Conservation (phyloP, 2,888 invertebrate genomes). For the Eristalis tenax region DNA sequence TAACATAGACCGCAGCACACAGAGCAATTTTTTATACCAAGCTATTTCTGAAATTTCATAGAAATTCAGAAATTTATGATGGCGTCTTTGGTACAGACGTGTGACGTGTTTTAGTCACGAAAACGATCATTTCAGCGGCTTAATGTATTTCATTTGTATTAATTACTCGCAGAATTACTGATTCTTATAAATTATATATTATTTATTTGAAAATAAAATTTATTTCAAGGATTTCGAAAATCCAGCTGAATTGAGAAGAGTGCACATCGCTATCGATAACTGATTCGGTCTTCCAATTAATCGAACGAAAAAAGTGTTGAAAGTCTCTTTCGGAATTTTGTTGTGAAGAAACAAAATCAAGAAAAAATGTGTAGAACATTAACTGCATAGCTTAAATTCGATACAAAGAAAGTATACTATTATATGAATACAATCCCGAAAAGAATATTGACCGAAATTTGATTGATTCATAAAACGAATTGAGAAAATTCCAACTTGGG, state of each 20-base stretch:
- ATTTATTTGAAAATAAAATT: too few relatives aligned
- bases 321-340: conserved; percentile 32
- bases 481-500: conserved; percentile 31
- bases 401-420: conserved; percentile 4
- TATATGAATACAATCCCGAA: background rate
- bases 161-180: too few relatives aligned
- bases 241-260: conserved; percentile 2
- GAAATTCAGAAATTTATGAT: too few relatives aligned
- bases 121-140: too few relatives aligned
- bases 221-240: background rate
- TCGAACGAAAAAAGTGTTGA: conserved; percentile 14
- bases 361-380: conserved; percentile 10
- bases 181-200: too few relatives aligned
- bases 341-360: conserved; percentile 26
- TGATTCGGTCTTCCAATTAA: conserved; percentile 11
- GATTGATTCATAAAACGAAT: background rate
- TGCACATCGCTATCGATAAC: conserved; percentile 40
- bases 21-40: too few relatives aligned
- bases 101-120: too few relatives aligned
- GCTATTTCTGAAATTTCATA: too few relatives aligned
- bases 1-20: too few relatives aligned
- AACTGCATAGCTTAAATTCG: conserved; percentile 1
- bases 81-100: too few relatives aligned
- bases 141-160: too few relatives aligned
- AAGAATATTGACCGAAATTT: background rate